Conservation (phyloP, 2,797 vertebrate genomes). For the Channallabes apus region DNA sequence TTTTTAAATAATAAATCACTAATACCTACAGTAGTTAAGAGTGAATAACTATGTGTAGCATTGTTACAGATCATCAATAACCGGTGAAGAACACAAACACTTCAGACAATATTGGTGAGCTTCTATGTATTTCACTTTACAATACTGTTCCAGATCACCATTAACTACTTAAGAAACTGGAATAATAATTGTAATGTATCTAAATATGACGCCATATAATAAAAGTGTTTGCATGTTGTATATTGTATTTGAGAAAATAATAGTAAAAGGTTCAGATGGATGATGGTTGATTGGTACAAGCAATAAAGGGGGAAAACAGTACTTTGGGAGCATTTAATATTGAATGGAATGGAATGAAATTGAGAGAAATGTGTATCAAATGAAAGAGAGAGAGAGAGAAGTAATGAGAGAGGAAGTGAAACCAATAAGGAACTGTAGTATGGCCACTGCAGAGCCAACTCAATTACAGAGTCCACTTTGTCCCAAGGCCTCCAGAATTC, state of each 20-base stretch:
- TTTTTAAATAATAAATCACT: too few relatives aligned
- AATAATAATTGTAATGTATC: neutral
- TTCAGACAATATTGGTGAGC: too few relatives aligned
- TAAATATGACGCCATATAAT: neutral
- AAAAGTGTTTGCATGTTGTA: neutral
- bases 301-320: neutral
- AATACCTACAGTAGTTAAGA: too few relatives aligned
- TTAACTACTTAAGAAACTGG: neutral
- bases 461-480: constrained; percentile 52
- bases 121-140: too few relatives aligned
- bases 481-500: constrained; percentile 47
- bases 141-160: neutral
- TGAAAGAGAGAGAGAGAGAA: neutral
- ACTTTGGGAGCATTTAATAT: constrained; percentile 22
- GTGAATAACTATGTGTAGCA: too few relatives aligned
- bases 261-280: neutral
- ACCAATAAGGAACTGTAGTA: constrained; percentile 40
- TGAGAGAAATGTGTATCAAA: constrained; percentile 18
- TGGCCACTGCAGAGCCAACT: constrained; percentile 51
- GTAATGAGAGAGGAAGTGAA: constrained; percentile 2
- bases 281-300: too few relatives aligned
- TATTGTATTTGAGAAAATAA: neutral
- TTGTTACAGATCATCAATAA: too few relatives aligned
- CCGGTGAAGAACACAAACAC: too few relatives aligned
- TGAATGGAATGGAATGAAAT: constrained; percentile 16